Conservation (phyloP, 2,113 vertebrate genomes). For the Sporophila hypoxantha region DNA sequence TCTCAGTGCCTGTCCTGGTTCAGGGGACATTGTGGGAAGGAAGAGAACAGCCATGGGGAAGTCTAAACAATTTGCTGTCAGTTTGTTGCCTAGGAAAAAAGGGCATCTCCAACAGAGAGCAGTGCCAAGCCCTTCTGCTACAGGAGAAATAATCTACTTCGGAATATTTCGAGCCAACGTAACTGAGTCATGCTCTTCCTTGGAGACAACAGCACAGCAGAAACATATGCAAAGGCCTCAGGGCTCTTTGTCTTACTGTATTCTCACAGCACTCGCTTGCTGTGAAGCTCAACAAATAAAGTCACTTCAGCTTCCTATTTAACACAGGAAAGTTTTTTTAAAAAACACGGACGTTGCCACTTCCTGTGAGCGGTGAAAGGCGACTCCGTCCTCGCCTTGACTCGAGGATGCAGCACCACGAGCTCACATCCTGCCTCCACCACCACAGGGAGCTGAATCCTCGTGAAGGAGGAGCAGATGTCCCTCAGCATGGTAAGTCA, state of each 20-base stretch:
- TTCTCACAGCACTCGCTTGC: background rate
- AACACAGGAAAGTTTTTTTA: background rate
- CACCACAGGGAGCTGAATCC: conserved; percentile 20
- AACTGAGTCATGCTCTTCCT: conserved; percentile 18
- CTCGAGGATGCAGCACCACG: background rate
- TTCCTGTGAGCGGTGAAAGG: background rate
- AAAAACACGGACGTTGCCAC: background rate
- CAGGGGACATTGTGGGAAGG: background rate
- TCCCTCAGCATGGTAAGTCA: conserved; percentile 41
- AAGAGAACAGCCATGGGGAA: background rate
- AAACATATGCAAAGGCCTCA: background rate
- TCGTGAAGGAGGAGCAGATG: conserved; percentile 19
- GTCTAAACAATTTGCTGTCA: background rate
- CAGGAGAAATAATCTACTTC: background rate
- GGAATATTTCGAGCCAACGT: background rate
- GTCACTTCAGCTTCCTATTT: conserved; percentile 3
- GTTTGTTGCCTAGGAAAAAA: conserved; percentile 18
- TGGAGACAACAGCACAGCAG: background rate
- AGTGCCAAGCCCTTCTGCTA: conserved; percentile 21
- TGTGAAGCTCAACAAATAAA: conserved; percentile 11
- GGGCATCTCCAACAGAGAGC: conserved; percentile 7
- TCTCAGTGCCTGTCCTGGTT: background rate
- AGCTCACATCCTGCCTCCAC: background rate
- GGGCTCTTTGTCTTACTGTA: conserved; percentile 19
- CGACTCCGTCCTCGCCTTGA: accelerated